These are phyloP conservation scores for Anastrepha obliqua DNA, from an alignment of 1,140 invertebrate species.

Conservation along the genomic window DNA sequence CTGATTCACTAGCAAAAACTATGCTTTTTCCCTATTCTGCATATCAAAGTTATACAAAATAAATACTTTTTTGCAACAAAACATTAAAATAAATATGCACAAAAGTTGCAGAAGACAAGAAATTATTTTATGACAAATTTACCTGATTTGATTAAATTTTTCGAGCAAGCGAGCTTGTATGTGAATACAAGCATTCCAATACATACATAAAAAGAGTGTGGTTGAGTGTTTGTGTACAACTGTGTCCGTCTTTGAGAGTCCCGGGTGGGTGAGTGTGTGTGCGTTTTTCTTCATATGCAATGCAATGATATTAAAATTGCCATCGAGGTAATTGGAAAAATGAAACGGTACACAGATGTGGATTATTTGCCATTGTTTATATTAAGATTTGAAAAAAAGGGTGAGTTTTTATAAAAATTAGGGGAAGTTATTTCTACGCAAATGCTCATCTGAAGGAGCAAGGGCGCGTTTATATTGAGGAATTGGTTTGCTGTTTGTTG, in stretches of 20 bases:
- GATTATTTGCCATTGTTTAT: background rate
- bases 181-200: background rate
- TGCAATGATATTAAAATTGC: conserved; percentile 34
- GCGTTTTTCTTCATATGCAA: background rate
- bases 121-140: conserved; percentile 72
- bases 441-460: background rate
- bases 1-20: conserved; percentile 60
- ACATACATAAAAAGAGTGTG: background rate
- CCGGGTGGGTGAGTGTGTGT: background rate
- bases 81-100: conserved; percentile 1
- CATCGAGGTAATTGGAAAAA: conserved; percentile 54
- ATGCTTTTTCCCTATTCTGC: conserved; percentile 47
- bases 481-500: too few species aligned
- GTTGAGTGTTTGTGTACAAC: background rate
- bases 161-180: background rate
- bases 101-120: conserved; percentile 21
- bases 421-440: too few species aligned
- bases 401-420: too few species aligned
- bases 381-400: background rate
- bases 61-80: conserved; percentile 14
- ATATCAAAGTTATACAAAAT: conserved; percentile 8
- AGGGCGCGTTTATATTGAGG: too few species aligned
- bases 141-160: conserved; percentile 73
- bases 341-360: background rate
- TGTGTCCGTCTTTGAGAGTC: background rate